A percentile compares a stretch with the other conserved stretches of the same genome.
Conservation (phyloP, 2,888 invertebrate genomes). For the Ernsta delagoae region DNA sequence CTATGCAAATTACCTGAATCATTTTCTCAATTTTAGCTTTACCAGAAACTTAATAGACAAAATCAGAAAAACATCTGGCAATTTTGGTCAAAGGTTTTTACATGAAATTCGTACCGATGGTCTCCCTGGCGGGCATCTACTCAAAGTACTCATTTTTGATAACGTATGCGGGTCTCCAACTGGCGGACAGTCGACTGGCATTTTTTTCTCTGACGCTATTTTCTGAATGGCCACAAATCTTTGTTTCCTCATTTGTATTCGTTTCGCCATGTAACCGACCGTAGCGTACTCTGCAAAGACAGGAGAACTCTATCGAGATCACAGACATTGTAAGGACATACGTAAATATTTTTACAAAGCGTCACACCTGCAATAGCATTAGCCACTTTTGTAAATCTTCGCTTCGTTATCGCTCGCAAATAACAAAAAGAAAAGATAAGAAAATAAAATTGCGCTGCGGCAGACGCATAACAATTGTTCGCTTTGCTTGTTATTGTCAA, state of each 20-base stretch:
- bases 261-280: constrained; percentile 98
- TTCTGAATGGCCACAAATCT: constrained; percentile 95
- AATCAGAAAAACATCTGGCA: too few relatives aligned
- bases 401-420: background rate
- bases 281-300: constrained; percentile 96
- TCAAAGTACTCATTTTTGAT: constrained; percentile 91
- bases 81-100: background rate
- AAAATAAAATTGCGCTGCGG: background rate
- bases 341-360: background rate
- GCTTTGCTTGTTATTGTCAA: constrained; percentile 40
- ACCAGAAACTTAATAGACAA: too few relatives aligned
- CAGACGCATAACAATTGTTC: constrained; percentile 29
- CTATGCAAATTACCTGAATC: too few relatives aligned
- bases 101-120: constrained; percentile 71
- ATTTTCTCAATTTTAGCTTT: too few relatives aligned
- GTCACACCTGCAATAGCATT: constrained; percentile 22
- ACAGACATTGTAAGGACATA: background rate
- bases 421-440: background rate
- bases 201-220: constrained; percentile 96
- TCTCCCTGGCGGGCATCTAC: constrained; percentile 82
- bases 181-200: constrained; percentile 91
- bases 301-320: constrained; percentile 49
- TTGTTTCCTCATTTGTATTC: constrained; percentile 98
- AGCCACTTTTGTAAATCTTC: background rate
- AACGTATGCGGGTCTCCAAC: constrained; percentile 88